These are phyloP conservation scores for Neomonachus schauinslandi DNA, from an alignment of 2,113 vertebrate genomes.

Conservation along the genomic window DNA sequence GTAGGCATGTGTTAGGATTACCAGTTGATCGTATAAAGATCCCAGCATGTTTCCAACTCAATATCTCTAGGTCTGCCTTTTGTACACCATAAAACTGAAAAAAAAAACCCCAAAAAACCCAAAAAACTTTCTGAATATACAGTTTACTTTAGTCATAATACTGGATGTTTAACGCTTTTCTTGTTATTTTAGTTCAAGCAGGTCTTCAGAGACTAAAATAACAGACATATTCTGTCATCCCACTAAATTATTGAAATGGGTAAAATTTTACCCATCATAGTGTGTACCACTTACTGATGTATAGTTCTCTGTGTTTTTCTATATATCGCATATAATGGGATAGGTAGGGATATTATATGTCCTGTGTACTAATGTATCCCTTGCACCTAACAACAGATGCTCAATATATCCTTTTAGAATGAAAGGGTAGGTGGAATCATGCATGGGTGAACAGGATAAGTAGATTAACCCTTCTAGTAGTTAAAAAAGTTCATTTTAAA, in stretches of 20 bases:
- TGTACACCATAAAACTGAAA: background rate
- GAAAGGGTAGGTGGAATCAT: background rate
- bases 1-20: background rate
- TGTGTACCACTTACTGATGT: background rate
- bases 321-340: background rate
- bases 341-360: background rate
- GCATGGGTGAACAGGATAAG: background rate
- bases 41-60: background rate
- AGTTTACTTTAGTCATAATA: background rate
- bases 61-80: background rate
- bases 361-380: background rate
- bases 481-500: background rate
- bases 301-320: background rate
- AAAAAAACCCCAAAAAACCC: background rate
- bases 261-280: background rate
- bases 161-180: background rate
- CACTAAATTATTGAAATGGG: background rate
- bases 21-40: background rate
- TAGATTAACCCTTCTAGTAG: background rate
- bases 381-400: background rate
- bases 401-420: background rate
- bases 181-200: background rate
- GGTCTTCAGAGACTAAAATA: background rate
- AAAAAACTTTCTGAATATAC: background rate
- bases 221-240: background rate